phyloP scores from a whole-genome alignment of 1,140 invertebrate species.

The Trichoplusia ni region DNA sequence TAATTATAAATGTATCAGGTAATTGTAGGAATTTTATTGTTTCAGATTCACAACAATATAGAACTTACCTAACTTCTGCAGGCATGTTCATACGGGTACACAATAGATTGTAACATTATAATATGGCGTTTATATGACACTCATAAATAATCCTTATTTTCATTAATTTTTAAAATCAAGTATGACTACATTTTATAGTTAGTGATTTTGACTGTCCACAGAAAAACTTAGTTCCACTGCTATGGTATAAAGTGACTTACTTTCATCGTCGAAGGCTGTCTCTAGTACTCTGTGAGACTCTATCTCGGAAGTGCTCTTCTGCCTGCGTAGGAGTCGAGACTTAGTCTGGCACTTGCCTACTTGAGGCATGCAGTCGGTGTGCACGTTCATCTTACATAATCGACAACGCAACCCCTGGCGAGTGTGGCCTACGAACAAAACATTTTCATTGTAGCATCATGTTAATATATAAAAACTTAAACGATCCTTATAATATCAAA shows the following conservation, averaged over 20 bases:
- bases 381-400: slow-evolving; percentile 95
- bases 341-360: slow-evolving; percentile 91
- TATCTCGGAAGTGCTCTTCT: slow-evolving; percentile 92
- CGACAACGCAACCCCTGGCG: slow-evolving; percentile 95
- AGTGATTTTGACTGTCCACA: no score
- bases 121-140: no score
- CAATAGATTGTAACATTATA: not conserved
- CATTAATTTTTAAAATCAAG: no score
- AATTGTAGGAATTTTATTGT: no score
- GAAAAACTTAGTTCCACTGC: no score
- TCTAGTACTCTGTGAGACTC: slow-evolving; percentile 84
- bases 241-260: slow-evolving; percentile 82
- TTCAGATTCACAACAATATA: not conserved
- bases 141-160: no score
- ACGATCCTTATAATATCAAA: not conserved
- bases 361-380: slow-evolving; percentile 93
- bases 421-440: slow-evolving; percentile 87
- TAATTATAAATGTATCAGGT: no score
- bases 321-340: slow-evolving; percentile 90
- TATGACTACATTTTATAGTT: no score
- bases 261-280: slow-evolving; percentile 86
- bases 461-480: not conserved
- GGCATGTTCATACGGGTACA: slow-evolving; percentile 25
- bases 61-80: slow-evolving; percentile 47
- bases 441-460: no score